Evolutionary conservation across 2,888 invertebrate species (phyloP).

Genomic region (Branchipolynoe longqiensis): DNA sequence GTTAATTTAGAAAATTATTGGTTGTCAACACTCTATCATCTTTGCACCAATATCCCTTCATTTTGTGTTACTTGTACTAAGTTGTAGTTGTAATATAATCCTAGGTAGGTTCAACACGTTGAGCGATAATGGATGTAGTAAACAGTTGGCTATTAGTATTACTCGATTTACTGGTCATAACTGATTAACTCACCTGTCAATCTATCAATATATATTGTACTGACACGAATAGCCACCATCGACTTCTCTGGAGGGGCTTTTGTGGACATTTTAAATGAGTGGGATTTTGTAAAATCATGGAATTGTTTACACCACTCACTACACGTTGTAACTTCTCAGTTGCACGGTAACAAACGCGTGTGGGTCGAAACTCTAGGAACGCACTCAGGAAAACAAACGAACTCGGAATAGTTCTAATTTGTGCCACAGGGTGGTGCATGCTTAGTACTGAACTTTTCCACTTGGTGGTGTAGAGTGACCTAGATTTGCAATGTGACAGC

Average conservation of each 20-base stretch:
- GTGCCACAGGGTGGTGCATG: too few species aligned
- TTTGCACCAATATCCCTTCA: too few species aligned
- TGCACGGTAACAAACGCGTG: background rate
- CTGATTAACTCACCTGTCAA: background rate
- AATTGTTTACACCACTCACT: background rate
- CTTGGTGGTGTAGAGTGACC: too few species aligned
- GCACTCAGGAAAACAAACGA: background rate
- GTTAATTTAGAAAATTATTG: too few species aligned
- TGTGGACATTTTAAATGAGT: background rate
- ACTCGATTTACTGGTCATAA: background rate
- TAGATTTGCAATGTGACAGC: too few species aligned
- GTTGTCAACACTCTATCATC: too few species aligned
- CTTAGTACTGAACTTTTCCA: too few species aligned
- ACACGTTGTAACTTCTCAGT: background rate
- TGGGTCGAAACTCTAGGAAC: background rate
- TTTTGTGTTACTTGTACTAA: too few species aligned
- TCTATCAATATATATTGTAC: slow-evolving; percentile 10
- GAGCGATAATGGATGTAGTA: background rate
- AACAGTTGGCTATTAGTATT: too few species aligned
- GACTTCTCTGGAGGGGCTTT: slow-evolving; percentile 8
- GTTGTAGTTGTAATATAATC: too few species aligned
- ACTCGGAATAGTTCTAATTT: too few species aligned
- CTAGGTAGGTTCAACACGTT: background rate
- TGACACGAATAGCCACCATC: background rate
- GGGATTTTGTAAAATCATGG: background rate